Percentiles rank a stretch among this genome's conserved stretches.
These are phyloP conservation scores for Balearica regulorum DNA, from an alignment of 2,797 vertebrate genomes.

Conservation along the genomic window DNA sequence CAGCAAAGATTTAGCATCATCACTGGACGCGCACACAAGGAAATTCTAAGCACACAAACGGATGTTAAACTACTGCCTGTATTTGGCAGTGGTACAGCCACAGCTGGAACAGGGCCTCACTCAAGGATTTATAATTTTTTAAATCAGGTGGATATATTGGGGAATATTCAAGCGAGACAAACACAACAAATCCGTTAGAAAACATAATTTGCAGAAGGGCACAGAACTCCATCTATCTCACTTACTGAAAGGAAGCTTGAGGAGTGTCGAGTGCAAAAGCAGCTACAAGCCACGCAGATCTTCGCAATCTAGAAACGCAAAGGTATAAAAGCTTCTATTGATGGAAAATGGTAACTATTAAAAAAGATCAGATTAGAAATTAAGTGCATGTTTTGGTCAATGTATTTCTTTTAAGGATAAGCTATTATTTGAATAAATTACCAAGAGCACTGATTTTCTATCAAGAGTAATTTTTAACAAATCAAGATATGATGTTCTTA, in stretches of 20 bases:
- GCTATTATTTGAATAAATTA: background rate
- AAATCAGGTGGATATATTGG: background rate
- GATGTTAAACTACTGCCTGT: background rate
- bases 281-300: background rate
- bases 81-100: background rate
- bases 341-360: background rate
- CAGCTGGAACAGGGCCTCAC: background rate
- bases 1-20: background rate
- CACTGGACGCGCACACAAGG: accelerated
- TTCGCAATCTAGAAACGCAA: background rate
- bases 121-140: background rate
- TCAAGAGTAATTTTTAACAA: background rate
- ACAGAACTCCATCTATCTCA: background rate
- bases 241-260: background rate
- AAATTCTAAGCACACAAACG: background rate
- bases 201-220: background rate
- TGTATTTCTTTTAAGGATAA: background rate
- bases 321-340: background rate
- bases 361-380: background rate
- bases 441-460: background rate
- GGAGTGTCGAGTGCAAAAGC: background rate
- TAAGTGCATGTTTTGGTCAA: background rate
- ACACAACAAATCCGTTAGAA: background rate
- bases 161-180: background rate
- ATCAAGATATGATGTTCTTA: background rate